Base-by-base conservation (phyloP, 2,113 vertebrate genomes). In the Synchiropus splendidus region DNA sequence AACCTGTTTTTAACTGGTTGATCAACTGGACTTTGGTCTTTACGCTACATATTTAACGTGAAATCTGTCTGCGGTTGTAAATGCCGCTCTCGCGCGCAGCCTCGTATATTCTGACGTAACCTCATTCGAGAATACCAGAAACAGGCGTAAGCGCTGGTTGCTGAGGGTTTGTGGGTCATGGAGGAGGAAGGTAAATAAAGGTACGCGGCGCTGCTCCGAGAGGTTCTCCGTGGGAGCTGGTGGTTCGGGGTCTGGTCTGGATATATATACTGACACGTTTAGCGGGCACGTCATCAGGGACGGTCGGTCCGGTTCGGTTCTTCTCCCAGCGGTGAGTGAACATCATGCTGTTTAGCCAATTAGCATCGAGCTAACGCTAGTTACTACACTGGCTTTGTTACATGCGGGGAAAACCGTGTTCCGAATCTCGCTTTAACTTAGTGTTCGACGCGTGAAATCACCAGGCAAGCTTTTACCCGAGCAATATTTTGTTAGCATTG, bases 121-220 rank as follows among this genome's bases (percentile, higher is more conserved):
- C 0, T 1, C 11, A 32, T 73, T 64, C 1, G 51, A 64, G 81
- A 81, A 82, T 84, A 60, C 39, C 14, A 5, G 21, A 27, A 13
- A 13, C 15, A 9, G 31, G 10, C 16, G 43, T 21, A 18, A 35
- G 32, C 31, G 32, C 32, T n/a, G 33, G 17, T 12, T 32, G 10
- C 41, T 6, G 5, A 12, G 3, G 13, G 21, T n/a, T 31, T 27
- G 63, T 65, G 70, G 74, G 75, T 79, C 72, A 81, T 80, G 70
- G 67, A 72, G 64, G 66, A 72, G 61, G 64, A 72, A 74, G 75
- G 67, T 81, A 79, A 78, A 82, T 72, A 80, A 62, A 58, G 11
- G 54, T 46, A 44, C 36, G 12, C 36, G 3, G 41, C 41, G 15
- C 48, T 33, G 16, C 42, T 2, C 37, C 39, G 1, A 30, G 33